Conservation (phyloP, 2,113 vertebrate genomes). For the Daubentonia madagascariensis region DNA sequence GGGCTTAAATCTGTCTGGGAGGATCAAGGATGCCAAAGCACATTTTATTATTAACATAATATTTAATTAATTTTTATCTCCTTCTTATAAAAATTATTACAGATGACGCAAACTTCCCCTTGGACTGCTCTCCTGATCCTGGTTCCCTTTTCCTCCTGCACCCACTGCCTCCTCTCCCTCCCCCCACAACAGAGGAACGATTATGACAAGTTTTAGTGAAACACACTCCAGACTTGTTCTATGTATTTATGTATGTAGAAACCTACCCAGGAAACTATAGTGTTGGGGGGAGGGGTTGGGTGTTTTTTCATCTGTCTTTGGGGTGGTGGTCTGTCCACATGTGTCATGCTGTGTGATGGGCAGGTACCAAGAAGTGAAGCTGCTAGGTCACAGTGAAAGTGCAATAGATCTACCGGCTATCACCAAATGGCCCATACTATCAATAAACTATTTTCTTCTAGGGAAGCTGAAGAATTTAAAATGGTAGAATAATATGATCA, state of each 20-base stretch:
- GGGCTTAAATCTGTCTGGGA: not conserved
- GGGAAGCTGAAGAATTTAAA: not conserved
- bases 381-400: not conserved
- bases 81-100: not conserved
- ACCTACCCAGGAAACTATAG: not conserved
- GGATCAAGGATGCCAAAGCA: not conserved
- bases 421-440: not conserved
- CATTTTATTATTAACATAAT: not conserved
- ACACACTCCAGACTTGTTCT: not conserved
- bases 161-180: not conserved
- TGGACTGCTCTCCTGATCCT: not conserved
- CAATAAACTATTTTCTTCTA: not conserved
- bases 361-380: not conserved
- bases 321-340: not conserved
- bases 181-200: not conserved
- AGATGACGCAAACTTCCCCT: not conserved
- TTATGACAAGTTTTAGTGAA: not conserved
- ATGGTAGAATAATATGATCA: not conserved
- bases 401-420: not conserved
- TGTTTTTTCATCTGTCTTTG: not conserved
- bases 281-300: not conserved
- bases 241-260: not conserved
- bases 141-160: not conserved
- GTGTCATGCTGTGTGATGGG: not conserved
- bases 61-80: not conserved